Conservation (phyloP, 1,140 invertebrate species). For the Araneus ventricosus region DNA sequence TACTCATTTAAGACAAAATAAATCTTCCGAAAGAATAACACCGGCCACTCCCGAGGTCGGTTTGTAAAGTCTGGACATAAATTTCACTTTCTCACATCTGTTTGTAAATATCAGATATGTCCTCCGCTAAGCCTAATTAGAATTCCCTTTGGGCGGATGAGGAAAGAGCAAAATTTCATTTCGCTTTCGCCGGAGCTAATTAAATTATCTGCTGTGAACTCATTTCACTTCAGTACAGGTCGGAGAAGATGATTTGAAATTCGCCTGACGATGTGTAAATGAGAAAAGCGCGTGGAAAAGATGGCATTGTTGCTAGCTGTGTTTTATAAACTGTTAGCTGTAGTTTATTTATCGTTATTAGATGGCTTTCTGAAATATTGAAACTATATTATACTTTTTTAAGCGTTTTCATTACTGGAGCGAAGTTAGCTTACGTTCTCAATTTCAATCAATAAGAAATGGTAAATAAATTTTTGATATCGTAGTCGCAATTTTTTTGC, state of each 20-base stretch:
- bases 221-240: neutral
- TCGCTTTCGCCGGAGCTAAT: slow-evolving; percentile 4
- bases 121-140: neutral
- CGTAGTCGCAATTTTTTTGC: no score
- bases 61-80: neutral
- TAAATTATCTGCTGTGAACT: neutral
- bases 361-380: no score
- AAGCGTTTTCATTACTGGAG: no score
- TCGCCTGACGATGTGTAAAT: neutral
- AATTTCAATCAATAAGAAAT: no score
- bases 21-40: neutral
- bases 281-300: no score
- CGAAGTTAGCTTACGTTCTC: no score
- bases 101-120: slow-evolving; percentile 19
- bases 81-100: neutral
- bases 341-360: no score
- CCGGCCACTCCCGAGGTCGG: no score
- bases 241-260: neutral
- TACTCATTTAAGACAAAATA: neutral
- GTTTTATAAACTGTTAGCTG: no score
- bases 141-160: neutral
- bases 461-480: no score
- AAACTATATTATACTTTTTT: no score
- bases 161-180: neutral
- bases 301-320: no score